Percentiles rank a stretch among this genome's conserved stretches.
Evolutionary conservation across 2,888 invertebrate genomes (phyloP).

Genomic region (Carcina quercana): DNA sequence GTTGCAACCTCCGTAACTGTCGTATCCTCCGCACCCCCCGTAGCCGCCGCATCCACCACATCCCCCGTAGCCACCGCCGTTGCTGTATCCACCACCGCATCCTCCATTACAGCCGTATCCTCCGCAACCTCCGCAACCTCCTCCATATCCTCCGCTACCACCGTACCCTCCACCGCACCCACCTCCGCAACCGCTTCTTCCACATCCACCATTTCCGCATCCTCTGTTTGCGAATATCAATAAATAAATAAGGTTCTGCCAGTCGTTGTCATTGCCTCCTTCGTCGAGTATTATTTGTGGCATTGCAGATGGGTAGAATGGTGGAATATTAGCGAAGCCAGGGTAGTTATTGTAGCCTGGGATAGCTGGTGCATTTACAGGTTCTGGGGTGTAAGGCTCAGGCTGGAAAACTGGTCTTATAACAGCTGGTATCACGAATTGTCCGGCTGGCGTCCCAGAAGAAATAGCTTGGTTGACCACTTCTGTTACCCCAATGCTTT

Average conservation of each 20-base stretch:
- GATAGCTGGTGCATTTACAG: constrained; percentile 14
- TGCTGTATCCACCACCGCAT: constrained; percentile 8
- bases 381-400: constrained; percentile 14
- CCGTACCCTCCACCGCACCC: constrained; percentile 13
- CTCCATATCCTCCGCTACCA: constrained; percentile 3
- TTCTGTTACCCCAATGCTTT: constrained; percentile 18
- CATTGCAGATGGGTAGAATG: constrained; percentile 12
- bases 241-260: constrained; percentile 31
- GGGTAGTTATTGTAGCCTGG: constrained; percentile 16
- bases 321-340: constrained; percentile 10
- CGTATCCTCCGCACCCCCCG: no score
- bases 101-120: constrained; percentile 2
- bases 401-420: constrained; percentile 32
- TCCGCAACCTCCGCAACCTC: constrained; percentile 10
- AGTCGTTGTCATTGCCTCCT: constrained; percentile 26
- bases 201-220: constrained; percentile 8
- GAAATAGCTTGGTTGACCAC: constrained; percentile 4
- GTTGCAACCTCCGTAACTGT: constrained; percentile 2
- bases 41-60: constrained; percentile 1
- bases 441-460: constrained; percentile 12
- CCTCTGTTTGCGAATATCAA: constrained; percentile 36
- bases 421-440: constrained; percentile 39
- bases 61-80: constrained; percentile 7
- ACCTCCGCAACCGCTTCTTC: constrained; percentile 12
- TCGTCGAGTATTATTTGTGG: constrained; percentile 32